Conservation (phyloP, 2,113 vertebrate genomes). For the human (Homo sapiens) region GRCh38 chr14:85406001-85406500, state of each 20-base stretch:
- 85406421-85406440: neutral
- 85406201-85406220: neutral
- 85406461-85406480: neutral
- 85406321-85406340: neutral
- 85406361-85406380: accelerated
- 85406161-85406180: neutral
- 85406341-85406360: neutral
- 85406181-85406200: neutral
- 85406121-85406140: neutral
- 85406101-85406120: neutral
- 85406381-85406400: neutral
- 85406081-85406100: neutral
- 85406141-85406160: neutral
- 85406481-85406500: neutral
- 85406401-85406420: neutral
- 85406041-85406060: neutral
- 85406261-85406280: neutral
- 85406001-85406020: neutral
- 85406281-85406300: neutral
- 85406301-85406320: neutral
- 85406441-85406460: neutral
- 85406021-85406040: neutral
- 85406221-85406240: constrained; percentile 1
- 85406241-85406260: neutral
- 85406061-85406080: neutral